phyloP scores from a whole-genome alignment of 2,888 invertebrate species.

The Temnothorax ravouxi region DNA sequence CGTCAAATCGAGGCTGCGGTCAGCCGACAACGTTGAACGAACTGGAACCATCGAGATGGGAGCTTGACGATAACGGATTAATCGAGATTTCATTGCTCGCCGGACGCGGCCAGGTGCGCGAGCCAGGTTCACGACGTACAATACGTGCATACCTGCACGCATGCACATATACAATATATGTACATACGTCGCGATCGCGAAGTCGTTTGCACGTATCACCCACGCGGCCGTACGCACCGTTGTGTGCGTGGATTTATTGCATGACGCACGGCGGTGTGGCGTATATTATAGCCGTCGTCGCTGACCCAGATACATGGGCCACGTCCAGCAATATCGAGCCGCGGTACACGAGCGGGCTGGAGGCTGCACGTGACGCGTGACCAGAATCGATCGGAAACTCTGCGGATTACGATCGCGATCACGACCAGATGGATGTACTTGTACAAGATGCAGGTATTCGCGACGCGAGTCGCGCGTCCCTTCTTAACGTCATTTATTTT shows the following conservation, averaged over 20 bases:
- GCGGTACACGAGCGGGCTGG: slow-evolving; percentile 5
- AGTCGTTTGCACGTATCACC: slow-evolving; percentile 43
- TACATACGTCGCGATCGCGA: neutral
- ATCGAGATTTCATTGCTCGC: slow-evolving; percentile 46
- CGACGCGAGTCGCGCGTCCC: neutral
- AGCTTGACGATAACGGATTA: slow-evolving; percentile 23
- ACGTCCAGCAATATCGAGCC: slow-evolving; percentile 36
- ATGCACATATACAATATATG: neutral
- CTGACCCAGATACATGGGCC: slow-evolving; percentile 47
- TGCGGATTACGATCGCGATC: slow-evolving; percentile 41
- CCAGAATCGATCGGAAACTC: slow-evolving; percentile 16
- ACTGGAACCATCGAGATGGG: slow-evolving; percentile 1
- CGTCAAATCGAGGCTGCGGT: slow-evolving; percentile 42
- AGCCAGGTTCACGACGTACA: neutral
- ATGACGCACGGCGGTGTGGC: slow-evolving; percentile 21
- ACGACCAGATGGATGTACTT: neutral
- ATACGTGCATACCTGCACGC: too few species aligned
- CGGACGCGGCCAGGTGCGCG: neutral
- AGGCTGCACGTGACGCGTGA: slow-evolving; percentile 37
- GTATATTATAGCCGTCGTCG: slow-evolving; percentile 4
- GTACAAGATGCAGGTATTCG: neutral
- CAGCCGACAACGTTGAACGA: slow-evolving; percentile 23
- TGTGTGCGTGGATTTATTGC: slow-evolving; percentile 38
- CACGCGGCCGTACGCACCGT: slow-evolving; percentile 14
- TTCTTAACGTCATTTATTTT: neutral